Evolutionary conservation across 1,140 invertebrate genomes (phyloP), one percentile per base, ranked within the genome.

Genomic region (Contarinia nasturtii): DNA sequence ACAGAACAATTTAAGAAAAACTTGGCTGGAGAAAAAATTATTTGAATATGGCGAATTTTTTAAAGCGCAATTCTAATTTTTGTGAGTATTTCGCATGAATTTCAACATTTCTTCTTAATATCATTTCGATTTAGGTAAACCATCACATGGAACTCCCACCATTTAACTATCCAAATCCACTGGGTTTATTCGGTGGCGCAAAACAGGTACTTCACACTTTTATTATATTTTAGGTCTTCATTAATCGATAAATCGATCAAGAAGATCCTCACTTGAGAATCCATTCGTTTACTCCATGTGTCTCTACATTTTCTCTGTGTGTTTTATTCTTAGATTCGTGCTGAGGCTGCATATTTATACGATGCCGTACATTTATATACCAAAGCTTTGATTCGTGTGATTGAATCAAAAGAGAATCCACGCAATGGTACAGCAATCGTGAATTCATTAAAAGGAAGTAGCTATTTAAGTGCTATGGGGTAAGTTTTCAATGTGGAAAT

Each of bases 301-400:
- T 27, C 33, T 43, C n/a, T 22, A n/a, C n/a, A n/a, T 46, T 44
- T 42, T 45, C 27, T 27, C 27, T 27, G 27, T 27, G 27, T 27
- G 27, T 27, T 27, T 27, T 59, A 60, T 54, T 65, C 63, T 33
- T 60, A 89, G 85, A 85, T 87, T 53, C 75, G 79, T 49, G 80
- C 84, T 8, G 86, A 90, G 61, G 87, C 86, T 14, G 86, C 86
- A 7, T 91, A 88, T 71, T 70, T 92, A n/a, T 90, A 90, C 60
- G 87, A 92, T 59, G 83, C 87, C 2, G 82, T 91, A 42, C 79
- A 82, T 65, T 70, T 91, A 22, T 92, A 92, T 59, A 82, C 82
- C 11, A 68, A 72, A 49, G 83, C 83, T 7, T 60, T 90, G 48
- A 65, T 82, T 1, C 69, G 75, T 38, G 76, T 78, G 2, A 58